These are phyloP conservation scores for Porites australiensis DNA, from an alignment of 64 coral and sea anemone species.

Conservation along the genomic window DNA sequence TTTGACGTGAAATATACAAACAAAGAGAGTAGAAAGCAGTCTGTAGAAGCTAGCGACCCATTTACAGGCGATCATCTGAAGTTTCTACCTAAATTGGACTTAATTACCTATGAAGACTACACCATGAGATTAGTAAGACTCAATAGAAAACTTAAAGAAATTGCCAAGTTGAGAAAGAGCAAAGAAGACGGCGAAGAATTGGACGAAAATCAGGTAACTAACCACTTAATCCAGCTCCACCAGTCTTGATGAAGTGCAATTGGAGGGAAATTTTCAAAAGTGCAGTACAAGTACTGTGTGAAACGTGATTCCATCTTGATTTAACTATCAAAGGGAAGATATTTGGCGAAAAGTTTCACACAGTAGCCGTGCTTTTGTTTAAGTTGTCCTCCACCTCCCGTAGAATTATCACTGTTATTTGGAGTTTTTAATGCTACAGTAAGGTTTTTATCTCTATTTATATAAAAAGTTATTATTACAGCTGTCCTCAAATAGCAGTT, in stretches of 20 bases:
- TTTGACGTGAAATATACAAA: constrained; percentile 18
- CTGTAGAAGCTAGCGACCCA: background rate
- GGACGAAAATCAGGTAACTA: constrained; percentile 25
- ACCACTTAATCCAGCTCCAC: no score
- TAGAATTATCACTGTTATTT: no score
- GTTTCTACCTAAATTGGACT: background rate
- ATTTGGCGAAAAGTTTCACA: background rate
- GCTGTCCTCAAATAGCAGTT: no score
- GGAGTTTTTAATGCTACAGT: no score
- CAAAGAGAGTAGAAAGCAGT: background rate
- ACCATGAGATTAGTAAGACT: background rate
- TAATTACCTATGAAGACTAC: background rate
- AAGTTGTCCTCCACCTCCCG: no score
- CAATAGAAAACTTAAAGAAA: background rate
- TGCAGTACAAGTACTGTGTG: no score
- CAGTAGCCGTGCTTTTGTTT: no score
- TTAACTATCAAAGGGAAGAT: background rate
- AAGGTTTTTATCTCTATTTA: no score
- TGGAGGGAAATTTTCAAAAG: no score
- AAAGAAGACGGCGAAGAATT: background rate
- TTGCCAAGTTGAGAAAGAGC: background rate
- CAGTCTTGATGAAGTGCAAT: no score
- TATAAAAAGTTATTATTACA: no score
- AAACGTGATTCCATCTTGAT: no score
- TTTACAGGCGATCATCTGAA: background rate